phyloP scores from a whole-genome alignment of 2,888 invertebrate species.

The Spisula solida region DNA sequence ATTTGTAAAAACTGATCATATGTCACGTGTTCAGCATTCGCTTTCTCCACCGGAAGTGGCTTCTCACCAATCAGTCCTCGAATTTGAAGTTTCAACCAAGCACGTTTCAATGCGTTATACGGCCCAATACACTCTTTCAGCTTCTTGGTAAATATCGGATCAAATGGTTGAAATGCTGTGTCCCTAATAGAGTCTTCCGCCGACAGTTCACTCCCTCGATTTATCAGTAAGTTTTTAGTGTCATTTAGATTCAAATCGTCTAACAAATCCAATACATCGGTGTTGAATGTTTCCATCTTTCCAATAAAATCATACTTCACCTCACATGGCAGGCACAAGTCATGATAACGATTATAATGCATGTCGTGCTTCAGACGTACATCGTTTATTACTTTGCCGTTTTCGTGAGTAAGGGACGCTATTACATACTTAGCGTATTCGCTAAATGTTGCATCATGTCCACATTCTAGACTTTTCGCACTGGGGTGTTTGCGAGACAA shows the following conservation, averaged over 20 bases:
- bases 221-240: background rate
- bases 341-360: constrained; percentile 53
- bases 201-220: background rate
- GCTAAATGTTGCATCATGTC: constrained; percentile 37
- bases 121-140: constrained; percentile 12
- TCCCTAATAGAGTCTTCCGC: constrained; percentile 31
- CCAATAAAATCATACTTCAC: constrained; percentile 66
- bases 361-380: constrained; percentile 33
- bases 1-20: constrained; percentile 54
- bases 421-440: constrained; percentile 35
- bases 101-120: background rate
- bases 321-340: constrained; percentile 58
- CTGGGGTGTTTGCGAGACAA: background rate
- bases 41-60: background rate
- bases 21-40: constrained; percentile 34
- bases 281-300: constrained; percentile 61
- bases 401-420: background rate
- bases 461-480: constrained; percentile 26
- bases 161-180: constrained; percentile 38
- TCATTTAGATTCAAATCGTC: constrained; percentile 22
- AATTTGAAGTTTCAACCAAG: constrained; percentile 38
- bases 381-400: background rate
- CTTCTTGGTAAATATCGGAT: background rate
- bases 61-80: constrained; percentile 32
- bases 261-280: constrained; percentile 55